These are phyloP conservation scores for Cryptoblepharus egeriae DNA, from an alignment of 2,797 vertebrate species.

Conservation along the genomic window DNA sequence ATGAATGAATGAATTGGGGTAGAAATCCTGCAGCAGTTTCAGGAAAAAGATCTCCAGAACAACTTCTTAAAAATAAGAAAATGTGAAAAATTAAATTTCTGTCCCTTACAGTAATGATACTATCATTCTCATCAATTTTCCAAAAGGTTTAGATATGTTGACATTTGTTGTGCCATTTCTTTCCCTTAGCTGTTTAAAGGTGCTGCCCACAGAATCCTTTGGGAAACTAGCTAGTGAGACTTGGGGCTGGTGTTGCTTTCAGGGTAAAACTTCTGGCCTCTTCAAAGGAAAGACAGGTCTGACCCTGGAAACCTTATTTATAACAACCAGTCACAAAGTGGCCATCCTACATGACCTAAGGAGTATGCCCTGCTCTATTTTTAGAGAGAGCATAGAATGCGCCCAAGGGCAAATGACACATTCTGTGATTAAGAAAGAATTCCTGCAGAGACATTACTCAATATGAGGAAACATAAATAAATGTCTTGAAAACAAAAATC, in stretches of 20 bases:
- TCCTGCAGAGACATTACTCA: conserved; percentile 64
- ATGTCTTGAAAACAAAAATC: background rate
- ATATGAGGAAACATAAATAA: conserved; percentile 63
- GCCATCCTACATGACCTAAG: conserved; percentile 68
- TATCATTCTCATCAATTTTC: conserved; percentile 68
- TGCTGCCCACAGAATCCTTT: conserved; percentile 71
- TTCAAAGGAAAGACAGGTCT: conserved; percentile 78
- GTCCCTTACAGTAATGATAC: conserved; percentile 71
- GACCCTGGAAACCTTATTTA: conserved; percentile 79
- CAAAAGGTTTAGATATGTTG: conserved; percentile 72
- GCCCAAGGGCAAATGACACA: conserved; percentile 75
- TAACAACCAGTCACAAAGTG: conserved; percentile 75
- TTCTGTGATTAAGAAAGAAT: conserved; percentile 71
- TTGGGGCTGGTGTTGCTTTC: conserved; percentile 72
- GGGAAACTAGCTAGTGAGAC: conserved; percentile 72
- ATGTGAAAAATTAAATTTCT: conserved; percentile 60
- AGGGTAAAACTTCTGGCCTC: conserved; percentile 77
- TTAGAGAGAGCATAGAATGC: conserved; percentile 65
- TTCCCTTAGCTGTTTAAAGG: conserved; percentile 76
- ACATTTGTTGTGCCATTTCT: conserved; percentile 76
- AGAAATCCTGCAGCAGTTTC: conserved; percentile 20
- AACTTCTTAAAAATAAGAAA: background rate
- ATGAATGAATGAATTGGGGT: too few species aligned
- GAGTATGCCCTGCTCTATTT: conserved; percentile 70
- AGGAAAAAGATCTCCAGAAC: conserved; percentile 18